Base-by-base conservation (phyloP, 2,888 invertebrate genomes). In the Brachyptera putata region DNA sequence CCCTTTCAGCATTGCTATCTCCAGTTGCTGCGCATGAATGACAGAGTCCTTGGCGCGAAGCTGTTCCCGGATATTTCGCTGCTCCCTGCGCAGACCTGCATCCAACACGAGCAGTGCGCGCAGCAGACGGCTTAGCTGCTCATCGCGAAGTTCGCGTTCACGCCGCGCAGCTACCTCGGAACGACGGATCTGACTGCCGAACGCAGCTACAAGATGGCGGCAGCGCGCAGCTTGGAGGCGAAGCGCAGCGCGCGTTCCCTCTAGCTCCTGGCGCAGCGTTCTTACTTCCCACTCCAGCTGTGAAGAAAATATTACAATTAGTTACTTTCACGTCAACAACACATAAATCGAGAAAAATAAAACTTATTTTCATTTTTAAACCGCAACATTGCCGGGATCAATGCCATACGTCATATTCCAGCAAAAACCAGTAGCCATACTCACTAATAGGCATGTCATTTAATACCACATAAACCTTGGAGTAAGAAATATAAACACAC, bases 41-140 rank as follows among this genome's bases (percentile, higher is more conserved):
- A 87, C 80, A 69, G 81, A 82, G 70, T 89, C 88, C 70, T 87
- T 86, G 70, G 87, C 86, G 62, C 80, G 79, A 16, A 89, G 77
- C 55, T 85, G 80, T 59, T 83, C 80, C 61, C 82, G 80, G 66
- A 89, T 86, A 68, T 82, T 82, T 67, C 85, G 84, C 70, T 89
- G 87, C 71, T 89, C 89, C 70, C 85, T 83, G 50, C 83, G 81
- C 22, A 89, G 76, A 7, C 87, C 79, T 7, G 87, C 85, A 72
- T 89, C 88, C 55, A 89, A 80, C 39, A 86, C 80, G 39, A 88
- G 80, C 60, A 89, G 75, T 2, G 87, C 86, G 49, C 86, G 79
- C 5, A 88, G 76, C 25, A 89, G 85, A 64, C 84, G 78, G 3
- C 86, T 83, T 24, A 89, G 78, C 69, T 89, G 88, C 70, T 84